These are phyloP conservation scores for Champsocephalus esox DNA, from an alignment of 2,797 vertebrate species.

Conservation along the genomic window DNA sequence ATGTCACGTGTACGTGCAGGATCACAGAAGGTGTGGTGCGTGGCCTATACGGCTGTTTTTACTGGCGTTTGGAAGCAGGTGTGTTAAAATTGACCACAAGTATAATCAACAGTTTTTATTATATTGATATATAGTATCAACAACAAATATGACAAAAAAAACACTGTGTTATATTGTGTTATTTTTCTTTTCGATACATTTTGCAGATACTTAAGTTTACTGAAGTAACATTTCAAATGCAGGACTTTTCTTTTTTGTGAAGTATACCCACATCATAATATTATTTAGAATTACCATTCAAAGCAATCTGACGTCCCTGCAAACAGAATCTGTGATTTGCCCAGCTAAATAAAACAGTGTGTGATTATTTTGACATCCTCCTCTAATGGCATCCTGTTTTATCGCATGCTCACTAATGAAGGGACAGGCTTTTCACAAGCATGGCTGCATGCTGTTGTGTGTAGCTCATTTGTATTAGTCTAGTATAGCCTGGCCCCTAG, in stretches of 20 bases:
- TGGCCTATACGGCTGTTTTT: conserved; percentile 43
- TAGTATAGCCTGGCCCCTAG: conserved; percentile 23
- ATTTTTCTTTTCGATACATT: neutral
- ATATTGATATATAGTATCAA: too few relatives aligned
- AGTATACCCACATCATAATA: neutral
- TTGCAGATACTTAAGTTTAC: neutral
- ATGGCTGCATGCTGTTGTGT: conserved; percentile 24
- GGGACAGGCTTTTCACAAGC: conserved; percentile 29
- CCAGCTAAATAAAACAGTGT: conserved; percentile 12
- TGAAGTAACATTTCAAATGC: neutral
- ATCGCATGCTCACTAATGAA: conserved; percentile 41
- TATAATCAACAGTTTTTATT: conserved; percentile 6
- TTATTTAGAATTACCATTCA: conserved; percentile 14
- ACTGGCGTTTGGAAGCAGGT: conserved; percentile 68
- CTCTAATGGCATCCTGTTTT: conserved; percentile 34
- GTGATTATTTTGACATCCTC: conserved; percentile 24
- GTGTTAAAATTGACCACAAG: conserved; percentile 13
- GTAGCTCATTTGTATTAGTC: conserved; percentile 60
- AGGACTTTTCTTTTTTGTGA: neutral
- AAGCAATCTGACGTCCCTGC: conserved; percentile 10
- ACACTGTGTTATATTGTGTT: neutral
- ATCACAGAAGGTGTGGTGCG: conserved; percentile 73
- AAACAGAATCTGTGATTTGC: conserved; percentile 6
- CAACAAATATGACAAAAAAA: too few relatives aligned
- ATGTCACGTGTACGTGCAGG: conserved; percentile 79